These are phyloP conservation scores for Gallinago nigripennis DNA, from an alignment of 2,797 vertebrate species.

Conservation along the genomic window DNA sequence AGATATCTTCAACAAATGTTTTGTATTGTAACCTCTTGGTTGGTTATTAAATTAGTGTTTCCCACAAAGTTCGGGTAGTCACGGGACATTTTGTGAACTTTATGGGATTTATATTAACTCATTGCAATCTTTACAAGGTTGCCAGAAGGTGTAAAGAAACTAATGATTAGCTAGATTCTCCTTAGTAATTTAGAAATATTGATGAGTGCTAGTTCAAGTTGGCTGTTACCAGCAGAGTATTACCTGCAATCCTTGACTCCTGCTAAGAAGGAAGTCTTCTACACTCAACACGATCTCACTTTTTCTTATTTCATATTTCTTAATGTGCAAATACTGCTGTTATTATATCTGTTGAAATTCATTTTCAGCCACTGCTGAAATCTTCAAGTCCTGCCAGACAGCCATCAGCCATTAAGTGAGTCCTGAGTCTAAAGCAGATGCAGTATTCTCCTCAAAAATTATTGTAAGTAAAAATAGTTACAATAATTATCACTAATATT, in stretches of 20 bases:
- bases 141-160: constrained; percentile 29
- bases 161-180: constrained; percentile 54
- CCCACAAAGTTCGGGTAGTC: constrained; percentile 31
- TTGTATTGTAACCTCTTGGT: neutral
- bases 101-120: constrained; percentile 62
- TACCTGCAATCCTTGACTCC: neutral
- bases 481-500: neutral
- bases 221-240: neutral
- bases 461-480: neutral
- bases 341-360: neutral
- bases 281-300: neutral
- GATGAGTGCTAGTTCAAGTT: neutral
- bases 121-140: constrained; percentile 31
- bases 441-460: neutral
- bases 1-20: neutral
- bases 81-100: constrained; percentile 15
- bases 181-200: constrained; percentile 41
- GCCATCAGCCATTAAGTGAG: neutral
- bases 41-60: constrained; percentile 37
- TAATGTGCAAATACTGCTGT: neutral
- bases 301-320: neutral
- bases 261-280: neutral
- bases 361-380: neutral
- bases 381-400: neutral
- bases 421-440: neutral